These are phyloP conservation scores for Eurois occulta DNA, from an alignment of 2,888 invertebrate genomes.

Conservation along the genomic window DNA sequence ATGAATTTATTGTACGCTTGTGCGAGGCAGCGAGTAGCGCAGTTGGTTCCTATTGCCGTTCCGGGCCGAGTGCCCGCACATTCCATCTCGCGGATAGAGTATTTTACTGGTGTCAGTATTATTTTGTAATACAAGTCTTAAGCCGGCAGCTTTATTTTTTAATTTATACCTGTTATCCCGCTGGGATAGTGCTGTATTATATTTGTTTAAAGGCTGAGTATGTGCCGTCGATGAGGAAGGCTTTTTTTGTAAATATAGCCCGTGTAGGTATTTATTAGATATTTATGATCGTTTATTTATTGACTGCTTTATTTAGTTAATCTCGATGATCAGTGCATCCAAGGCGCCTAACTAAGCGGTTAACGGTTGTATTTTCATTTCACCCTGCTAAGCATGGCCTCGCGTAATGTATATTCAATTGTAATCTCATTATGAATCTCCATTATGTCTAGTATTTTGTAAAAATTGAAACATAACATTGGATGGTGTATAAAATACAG, in stretches of 20 bases:
- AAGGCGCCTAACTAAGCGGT: slow-evolving; percentile 83
- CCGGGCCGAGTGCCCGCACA: slow-evolving; percentile 82
- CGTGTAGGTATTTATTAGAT: slow-evolving; percentile 91
- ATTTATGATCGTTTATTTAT: slow-evolving; percentile 91
- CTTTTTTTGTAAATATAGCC: slow-evolving; percentile 90
- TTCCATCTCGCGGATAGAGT: slow-evolving; percentile 88
- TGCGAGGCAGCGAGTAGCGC: slow-evolving; percentile 83
- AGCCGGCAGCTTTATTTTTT: slow-evolving; percentile 90
- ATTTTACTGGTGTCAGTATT: slow-evolving; percentile 90
- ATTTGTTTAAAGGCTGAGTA: slow-evolving; percentile 89
- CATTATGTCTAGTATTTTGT: slow-evolving; percentile 80
- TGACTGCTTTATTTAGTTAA: slow-evolving; percentile 90
- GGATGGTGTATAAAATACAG: slow-evolving; percentile 85
- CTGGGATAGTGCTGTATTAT: slow-evolving; percentile 90
- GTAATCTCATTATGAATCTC: slow-evolving; percentile 90
- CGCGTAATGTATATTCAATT: slow-evolving; percentile 84
- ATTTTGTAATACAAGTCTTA: slow-evolving; percentile 89
- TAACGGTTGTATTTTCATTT: slow-evolving; percentile 87
- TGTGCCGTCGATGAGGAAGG: slow-evolving; percentile 86
- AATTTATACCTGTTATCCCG: slow-evolving; percentile 89
- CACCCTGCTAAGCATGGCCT: slow-evolving; percentile 89
- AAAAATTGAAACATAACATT: slow-evolving; percentile 87
- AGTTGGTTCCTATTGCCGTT: slow-evolving; percentile 82
- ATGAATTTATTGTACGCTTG: slow-evolving; percentile 82
- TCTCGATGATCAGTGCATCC: slow-evolving; percentile 81